phyloP scores from a whole-genome alignment of 2,888 invertebrate species.

The Pheosia gnoma region DNA sequence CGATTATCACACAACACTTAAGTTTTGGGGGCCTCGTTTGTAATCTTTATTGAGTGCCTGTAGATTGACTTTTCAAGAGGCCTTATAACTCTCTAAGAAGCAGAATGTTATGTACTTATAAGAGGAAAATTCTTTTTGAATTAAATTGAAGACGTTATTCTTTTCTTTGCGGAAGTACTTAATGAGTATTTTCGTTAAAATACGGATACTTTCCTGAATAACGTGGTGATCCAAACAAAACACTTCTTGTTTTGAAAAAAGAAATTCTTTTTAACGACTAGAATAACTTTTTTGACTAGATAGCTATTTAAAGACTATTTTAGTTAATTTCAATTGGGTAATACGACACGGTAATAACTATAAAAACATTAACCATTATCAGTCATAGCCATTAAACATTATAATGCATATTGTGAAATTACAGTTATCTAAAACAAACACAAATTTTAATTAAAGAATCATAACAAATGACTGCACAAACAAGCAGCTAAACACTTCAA shows the following conservation, averaged over 20 bases:
- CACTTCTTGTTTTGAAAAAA: too few relatives aligned
- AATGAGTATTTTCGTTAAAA: slow-evolving; percentile 22
- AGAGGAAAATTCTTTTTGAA: slow-evolving; percentile 20
- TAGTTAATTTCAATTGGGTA: too few relatives aligned
- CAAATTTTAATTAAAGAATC: slow-evolving; percentile 19
- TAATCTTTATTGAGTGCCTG: slow-evolving; percentile 62
- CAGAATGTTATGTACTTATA: slow-evolving; percentile 26
- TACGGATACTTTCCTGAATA: not conserved
- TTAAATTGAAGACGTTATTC: slow-evolving; percentile 29
- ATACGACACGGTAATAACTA: too few relatives aligned
- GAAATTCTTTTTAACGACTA: too few relatives aligned
- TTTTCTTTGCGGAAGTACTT: slow-evolving; percentile 28
- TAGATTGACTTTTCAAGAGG: slow-evolving; percentile 56
- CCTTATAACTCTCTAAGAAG: slow-evolving; percentile 29
- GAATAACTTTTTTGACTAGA: too few relatives aligned
- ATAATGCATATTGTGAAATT: too few relatives aligned
- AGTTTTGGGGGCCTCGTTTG: slow-evolving; percentile 53
- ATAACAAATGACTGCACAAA: slow-evolving; percentile 26
- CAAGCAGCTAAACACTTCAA: slow-evolving; percentile 24
- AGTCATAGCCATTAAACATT: too few relatives aligned
- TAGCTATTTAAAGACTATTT: too few relatives aligned
- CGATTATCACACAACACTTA: slow-evolving; percentile 59
- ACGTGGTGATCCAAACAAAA: too few relatives aligned
- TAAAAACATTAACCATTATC: too few relatives aligned
- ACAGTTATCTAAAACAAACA: too few relatives aligned